phyloP scores from a whole-genome alignment of 2,797 vertebrate species.

The Coregonus ussuriensis region DNA sequence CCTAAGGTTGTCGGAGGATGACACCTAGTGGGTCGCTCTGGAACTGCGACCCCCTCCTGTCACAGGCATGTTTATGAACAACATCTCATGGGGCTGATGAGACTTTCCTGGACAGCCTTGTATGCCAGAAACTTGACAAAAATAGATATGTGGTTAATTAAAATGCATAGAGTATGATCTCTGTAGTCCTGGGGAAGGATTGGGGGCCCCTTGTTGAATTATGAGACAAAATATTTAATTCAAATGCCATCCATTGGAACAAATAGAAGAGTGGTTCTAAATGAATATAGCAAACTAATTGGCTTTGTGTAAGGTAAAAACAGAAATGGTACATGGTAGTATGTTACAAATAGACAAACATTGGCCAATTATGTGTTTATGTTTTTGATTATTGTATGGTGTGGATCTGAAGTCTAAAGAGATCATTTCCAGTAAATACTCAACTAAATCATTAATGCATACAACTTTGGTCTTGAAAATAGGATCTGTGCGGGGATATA shows the following conservation, averaged over 20 bases:
- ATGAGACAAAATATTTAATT: not conserved
- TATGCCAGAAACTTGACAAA: not conserved
- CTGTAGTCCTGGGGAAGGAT: not conserved
- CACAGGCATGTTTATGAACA: not conserved
- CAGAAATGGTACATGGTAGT: too few species aligned
- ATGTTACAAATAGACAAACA: too few species aligned
- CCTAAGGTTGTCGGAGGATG: too few species aligned
- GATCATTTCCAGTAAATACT: not conserved
- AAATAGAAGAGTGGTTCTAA: not conserved
- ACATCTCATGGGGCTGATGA: not conserved
- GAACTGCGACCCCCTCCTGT: too few species aligned
- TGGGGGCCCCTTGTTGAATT: not conserved
- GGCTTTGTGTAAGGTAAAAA: too few species aligned
- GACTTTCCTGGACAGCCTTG: not conserved
- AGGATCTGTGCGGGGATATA: too few species aligned
- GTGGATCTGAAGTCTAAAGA: not conserved
- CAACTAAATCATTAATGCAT: not conserved
- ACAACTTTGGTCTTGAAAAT: too few species aligned
- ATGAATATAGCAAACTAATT: too few species aligned
- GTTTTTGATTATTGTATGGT: not conserved
- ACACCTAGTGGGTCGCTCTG: too few species aligned
- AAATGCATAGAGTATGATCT: not conserved
- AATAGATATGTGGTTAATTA: not conserved
- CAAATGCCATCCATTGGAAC: not conserved
- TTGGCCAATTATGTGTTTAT: not conserved